A percentile compares a stretch with the other conserved stretches of the same genome.
phyloP scores from a whole-genome alignment of 2,797 vertebrate genomes.

The Amphiprion clarkii region DNA sequence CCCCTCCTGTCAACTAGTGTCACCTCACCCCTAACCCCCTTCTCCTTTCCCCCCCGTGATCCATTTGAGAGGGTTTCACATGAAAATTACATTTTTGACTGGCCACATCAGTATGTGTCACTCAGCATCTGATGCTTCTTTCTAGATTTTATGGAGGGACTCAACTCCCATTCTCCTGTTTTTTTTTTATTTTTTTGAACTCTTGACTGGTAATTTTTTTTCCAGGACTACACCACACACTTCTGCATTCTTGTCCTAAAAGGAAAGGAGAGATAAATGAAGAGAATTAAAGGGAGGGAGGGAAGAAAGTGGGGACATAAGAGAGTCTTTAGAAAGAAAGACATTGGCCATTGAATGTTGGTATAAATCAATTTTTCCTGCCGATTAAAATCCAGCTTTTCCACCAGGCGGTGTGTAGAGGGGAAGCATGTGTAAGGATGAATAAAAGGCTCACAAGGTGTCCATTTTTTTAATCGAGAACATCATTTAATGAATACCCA shows the following conservation, averaged over 20 bases:
- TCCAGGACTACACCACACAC: conserved; percentile 46
- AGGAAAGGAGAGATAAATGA: conserved; percentile 21
- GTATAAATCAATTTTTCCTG: conserved; percentile 30
- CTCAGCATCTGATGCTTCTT: conserved; percentile 82
- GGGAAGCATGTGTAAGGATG: conserved; percentile 50
- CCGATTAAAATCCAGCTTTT: conserved; percentile 63
- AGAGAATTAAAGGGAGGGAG: conserved; percentile 12
- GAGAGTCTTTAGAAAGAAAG: conserved; percentile 32
- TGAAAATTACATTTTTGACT: conserved; percentile 89
- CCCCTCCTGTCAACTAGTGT: conserved; percentile 63
- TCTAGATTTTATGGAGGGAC: conserved; percentile 78
- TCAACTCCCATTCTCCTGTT: conserved; percentile 64
- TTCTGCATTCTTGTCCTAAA: conserved; percentile 55
- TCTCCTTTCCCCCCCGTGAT: conserved; percentile 63
- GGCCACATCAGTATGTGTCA: conserved; percentile 85
- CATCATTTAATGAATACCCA: conserved; percentile 64
- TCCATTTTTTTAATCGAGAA: conserved; percentile 27
- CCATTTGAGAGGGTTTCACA: conserved; percentile 81
- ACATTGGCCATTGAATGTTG: conserved; percentile 6
- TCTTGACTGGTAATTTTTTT: conserved; percentile 68
- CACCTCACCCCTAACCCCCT: conserved; percentile 11
- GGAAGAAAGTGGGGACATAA: neutral
- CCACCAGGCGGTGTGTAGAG: conserved; percentile 64
- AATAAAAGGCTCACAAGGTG: conserved; percentile 54
- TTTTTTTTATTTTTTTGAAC: neutral